Evolutionary conservation across 2,797 vertebrate genomes (phyloP).

Genomic region (Macropus fuliginosus): DNA sequence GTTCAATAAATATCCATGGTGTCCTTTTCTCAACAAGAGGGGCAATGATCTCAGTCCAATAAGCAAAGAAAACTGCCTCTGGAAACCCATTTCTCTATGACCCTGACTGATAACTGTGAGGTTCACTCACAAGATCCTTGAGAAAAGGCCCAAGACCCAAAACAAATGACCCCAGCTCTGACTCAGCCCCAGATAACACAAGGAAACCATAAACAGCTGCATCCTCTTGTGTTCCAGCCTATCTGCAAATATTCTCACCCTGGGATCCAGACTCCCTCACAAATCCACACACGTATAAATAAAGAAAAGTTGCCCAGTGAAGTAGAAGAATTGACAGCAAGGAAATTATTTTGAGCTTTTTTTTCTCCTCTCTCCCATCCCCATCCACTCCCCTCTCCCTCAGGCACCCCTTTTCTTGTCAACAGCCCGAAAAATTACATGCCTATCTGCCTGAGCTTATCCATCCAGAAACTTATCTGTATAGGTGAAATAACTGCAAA

Average conservation of each 20-base stretch:
- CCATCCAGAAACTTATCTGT: conserved; percentile 14
- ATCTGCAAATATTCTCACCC: background rate
- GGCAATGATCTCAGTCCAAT: background rate
- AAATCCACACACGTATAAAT: conserved; percentile 4
- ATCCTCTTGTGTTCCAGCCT: background rate
- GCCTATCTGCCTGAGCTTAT: background rate
- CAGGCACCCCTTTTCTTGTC: background rate
- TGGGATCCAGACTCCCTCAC: background rate
- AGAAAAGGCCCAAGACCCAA: background rate
- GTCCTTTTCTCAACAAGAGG: background rate
- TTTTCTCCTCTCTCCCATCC: background rate
- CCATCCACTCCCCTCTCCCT: background rate
- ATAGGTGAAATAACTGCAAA: background rate
- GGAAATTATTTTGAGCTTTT: background rate
- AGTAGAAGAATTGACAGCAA: conserved; percentile 19
- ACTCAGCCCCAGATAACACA: conserved; percentile 28
- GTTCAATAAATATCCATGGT: background rate
- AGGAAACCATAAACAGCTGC: conserved; percentile 23
- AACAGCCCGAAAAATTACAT: background rate
- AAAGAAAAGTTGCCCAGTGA: conserved; percentile 10
- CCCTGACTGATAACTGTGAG: conserved; percentile 14
- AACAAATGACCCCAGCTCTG: conserved; percentile 7
- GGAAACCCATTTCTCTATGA: conserved; percentile 24
- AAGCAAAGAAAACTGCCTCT: background rate
- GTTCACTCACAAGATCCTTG: background rate